Percentiles rank a stretch among this genome's conserved stretches.
phyloP scores from a whole-genome alignment of 1,140 invertebrate species.

The Leptopilina clavipes region DNA sequence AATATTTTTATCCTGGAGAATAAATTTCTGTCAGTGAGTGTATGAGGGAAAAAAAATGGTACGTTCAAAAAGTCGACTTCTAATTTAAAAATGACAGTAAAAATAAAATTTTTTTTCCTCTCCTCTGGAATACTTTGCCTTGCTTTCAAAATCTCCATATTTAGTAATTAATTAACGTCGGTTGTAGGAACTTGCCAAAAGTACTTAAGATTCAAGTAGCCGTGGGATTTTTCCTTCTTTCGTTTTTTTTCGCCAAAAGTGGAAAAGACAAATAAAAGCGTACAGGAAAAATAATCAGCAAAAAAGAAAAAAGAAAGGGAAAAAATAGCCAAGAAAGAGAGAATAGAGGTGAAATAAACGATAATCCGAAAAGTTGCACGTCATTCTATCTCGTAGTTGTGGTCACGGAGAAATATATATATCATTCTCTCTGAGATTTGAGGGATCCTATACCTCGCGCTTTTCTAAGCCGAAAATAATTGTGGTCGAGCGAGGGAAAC shows the following conservation, averaged over 20 bases:
- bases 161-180: slow-evolving; percentile 6
- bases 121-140: background rate
- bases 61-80: background rate
- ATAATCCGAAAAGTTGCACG: slow-evolving; percentile 39
- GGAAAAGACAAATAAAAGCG: background rate
- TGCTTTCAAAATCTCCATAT: slow-evolving; percentile 9
- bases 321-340: slow-evolving; percentile 22
- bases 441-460: slow-evolving; percentile 39
- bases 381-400: slow-evolving; percentile 13
- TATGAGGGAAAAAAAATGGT: too few species aligned
- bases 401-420: slow-evolving; percentile 26
- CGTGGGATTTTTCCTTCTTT: background rate
- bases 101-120: background rate
- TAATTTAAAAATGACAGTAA: background rate
- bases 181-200: slow-evolving; percentile 5
- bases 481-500: slow-evolving; percentile 51
- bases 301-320: background rate
- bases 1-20: too few species aligned
- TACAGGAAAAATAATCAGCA: background rate
- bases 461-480: slow-evolving; percentile 66
- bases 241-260: background rate
- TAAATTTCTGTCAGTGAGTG: too few species aligned
- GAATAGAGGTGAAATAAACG: slow-evolving; percentile 35
- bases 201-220: background rate
- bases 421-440: slow-evolving; percentile 41